Conservation (phyloP, 2,113 vertebrate species). For the Chauna torquata region DNA sequence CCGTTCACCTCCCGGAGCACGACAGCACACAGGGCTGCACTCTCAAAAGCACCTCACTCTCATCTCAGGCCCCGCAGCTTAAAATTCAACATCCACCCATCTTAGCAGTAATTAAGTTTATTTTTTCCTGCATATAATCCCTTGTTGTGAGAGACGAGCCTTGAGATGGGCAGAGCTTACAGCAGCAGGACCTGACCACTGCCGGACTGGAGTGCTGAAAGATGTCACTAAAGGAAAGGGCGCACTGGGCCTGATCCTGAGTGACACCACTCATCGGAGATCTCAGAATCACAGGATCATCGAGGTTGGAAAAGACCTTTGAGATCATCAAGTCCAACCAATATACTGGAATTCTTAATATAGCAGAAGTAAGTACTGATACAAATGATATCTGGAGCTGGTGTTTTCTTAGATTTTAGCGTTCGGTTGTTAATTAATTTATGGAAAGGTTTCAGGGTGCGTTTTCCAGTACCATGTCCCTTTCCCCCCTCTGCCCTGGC, state of each 20-base stretch:
- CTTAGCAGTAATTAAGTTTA: background rate
- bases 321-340: no score
- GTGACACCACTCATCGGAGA: background rate
- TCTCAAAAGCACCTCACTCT: rapidly evolving
- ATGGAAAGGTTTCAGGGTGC: background rate
- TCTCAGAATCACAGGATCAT: background rate
- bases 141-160: background rate
- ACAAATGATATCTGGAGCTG: background rate
- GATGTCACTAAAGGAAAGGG: rapidly evolving
- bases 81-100: background rate
- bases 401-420: background rate
- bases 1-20: no score
- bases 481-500: background rate
- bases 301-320: no score
- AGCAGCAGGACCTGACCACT: background rate
- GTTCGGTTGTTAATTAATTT: background rate
- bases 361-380: rapidly evolving
- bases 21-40: background rate
- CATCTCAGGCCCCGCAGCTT: background rate
- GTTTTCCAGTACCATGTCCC: background rate
- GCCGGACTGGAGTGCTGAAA: background rate
- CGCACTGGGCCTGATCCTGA: rapidly evolving
- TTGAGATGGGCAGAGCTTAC: background rate
- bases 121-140: background rate
- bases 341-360: no score